Evolutionary conservation across 2,113 vertebrate species (phyloP).

Genomic region (Ceratotherium simum): DNA sequence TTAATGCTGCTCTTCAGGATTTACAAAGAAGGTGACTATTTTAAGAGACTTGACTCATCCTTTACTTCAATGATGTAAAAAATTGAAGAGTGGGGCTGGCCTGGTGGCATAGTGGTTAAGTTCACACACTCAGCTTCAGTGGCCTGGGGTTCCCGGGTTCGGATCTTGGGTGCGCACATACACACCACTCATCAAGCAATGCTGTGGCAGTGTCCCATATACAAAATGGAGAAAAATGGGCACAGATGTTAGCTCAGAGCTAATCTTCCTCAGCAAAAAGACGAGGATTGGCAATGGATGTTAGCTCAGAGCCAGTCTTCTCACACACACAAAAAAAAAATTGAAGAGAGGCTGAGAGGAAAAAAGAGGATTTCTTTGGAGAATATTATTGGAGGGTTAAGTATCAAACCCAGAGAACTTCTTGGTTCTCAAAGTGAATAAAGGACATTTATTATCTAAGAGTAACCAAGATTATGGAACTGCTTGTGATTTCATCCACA

Average conservation of each 20-base stretch:
- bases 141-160: no score
- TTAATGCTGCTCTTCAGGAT: not conserved
- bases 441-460: not conserved
- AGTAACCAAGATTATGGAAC: not conserved
- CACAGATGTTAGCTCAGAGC: no score
- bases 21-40: not conserved
- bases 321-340: not conserved
- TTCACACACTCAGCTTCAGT: no score
- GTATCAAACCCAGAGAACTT: not conserved
- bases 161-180: no score
- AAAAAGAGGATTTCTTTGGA: not conserved
- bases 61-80: not conserved
- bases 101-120: no score
- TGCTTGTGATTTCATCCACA: not conserved
- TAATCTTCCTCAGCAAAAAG: no score
- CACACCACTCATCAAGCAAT: no score
- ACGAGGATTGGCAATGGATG: no score
- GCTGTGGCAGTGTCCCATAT: no score
- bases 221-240: no score
- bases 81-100: not conserved
- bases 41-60: not conserved
- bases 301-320: no score
- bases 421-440: not conserved
- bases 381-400: not conserved
- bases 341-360: not conserved